Percentiles rank a stretch among this genome's conserved stretches.
These are phyloP conservation scores for Tetragonula carbonaria DNA, from an alignment of 2,888 invertebrate genomes.

Conservation along the genomic window DNA sequence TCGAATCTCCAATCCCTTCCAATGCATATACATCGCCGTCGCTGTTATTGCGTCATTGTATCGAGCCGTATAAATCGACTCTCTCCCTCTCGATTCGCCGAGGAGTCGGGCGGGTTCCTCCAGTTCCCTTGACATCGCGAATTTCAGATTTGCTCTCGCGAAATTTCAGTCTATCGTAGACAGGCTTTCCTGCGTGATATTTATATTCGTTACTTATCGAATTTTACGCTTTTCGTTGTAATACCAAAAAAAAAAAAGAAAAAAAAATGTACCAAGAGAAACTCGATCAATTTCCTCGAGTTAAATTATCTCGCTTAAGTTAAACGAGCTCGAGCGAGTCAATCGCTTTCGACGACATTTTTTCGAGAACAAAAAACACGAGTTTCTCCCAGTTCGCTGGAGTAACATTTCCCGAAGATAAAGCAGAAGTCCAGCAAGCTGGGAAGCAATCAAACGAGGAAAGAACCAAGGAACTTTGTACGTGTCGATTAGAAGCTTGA, in stretches of 20 bases:
- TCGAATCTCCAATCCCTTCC: constrained; percentile 68
- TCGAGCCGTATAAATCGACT: constrained; percentile 52
- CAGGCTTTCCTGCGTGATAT: background rate
- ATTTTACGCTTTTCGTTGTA: too few relatives aligned
- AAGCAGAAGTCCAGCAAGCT: too few relatives aligned
- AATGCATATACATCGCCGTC: constrained; percentile 40
- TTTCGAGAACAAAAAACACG: too few relatives aligned
- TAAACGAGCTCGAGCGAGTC: too few relatives aligned
- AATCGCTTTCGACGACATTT: too few relatives aligned
- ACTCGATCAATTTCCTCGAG: too few relatives aligned
- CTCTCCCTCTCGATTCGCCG: constrained; percentile 1
- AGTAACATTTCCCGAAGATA: too few relatives aligned
- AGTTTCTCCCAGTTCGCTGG: too few relatives aligned
- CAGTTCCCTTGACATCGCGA: constrained; percentile 6
- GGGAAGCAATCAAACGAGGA: background rate
- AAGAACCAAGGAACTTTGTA: background rate
- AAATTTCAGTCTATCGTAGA: constrained; percentile 3
- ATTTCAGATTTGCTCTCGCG: background rate
- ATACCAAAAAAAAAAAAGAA: too few relatives aligned
- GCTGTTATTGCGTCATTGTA: constrained; percentile 62
- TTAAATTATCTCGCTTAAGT: too few relatives aligned
- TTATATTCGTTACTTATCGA: too few relatives aligned
- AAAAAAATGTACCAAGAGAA: too few relatives aligned
- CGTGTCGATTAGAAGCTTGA: constrained; percentile 17
- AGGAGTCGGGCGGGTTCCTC: constrained; percentile 6